phyloP scores from a whole-genome alignment of 2,888 invertebrate species.

The Drosophila silvestris region DNA sequence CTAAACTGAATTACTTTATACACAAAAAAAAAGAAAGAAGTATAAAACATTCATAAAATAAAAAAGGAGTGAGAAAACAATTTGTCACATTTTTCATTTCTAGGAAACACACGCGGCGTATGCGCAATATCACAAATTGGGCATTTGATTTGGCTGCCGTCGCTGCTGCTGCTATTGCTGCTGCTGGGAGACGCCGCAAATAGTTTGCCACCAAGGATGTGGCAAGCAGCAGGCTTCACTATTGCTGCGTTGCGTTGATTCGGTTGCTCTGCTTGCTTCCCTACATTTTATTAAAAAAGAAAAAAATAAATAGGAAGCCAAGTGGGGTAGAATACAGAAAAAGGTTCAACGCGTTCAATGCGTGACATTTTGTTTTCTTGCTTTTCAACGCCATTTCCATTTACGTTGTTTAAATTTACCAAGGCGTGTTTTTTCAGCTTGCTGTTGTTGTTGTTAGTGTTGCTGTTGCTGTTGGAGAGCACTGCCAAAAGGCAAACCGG shows the following conservation, averaged over 20 bases:
- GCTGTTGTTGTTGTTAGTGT: constrained; percentile 20
- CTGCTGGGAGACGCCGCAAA: constrained; percentile 39
- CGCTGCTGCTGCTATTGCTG: constrained; percentile 56
- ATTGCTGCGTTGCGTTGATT: constrained; percentile 26
- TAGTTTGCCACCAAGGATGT: constrained; percentile 50
- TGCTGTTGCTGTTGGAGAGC: constrained; percentile 23
- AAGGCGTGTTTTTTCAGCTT: constrained; percentile 39
- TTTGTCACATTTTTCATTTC: constrained; percentile 5
- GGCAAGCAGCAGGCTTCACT: constrained; percentile 3
- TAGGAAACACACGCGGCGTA: constrained; percentile 56
- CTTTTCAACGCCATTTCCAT: constrained; percentile 68
- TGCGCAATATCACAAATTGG: constrained; percentile 77
- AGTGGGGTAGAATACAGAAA: constrained; percentile 21
- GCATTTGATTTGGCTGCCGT: constrained; percentile 76
- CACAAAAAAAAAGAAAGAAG: constrained; percentile 2
- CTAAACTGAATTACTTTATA: constrained; percentile 33
- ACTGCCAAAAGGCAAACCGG: constrained; percentile 79
- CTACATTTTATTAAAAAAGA: constrained; percentile 5
- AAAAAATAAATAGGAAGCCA: constrained; percentile 8
- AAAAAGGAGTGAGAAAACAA: constrained; percentile 1
- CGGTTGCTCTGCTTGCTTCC: constrained; percentile 15
- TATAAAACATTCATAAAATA: not conserved
- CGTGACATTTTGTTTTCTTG: constrained; percentile 57
- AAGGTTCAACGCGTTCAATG: constrained; percentile 70
- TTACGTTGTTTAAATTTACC: constrained; percentile 76